A percentile compares a stretch with the other conserved stretches of the same genome.
Conservation (phyloP, 2,797 vertebrate genomes). For the Oryzias sinensis region DNA sequence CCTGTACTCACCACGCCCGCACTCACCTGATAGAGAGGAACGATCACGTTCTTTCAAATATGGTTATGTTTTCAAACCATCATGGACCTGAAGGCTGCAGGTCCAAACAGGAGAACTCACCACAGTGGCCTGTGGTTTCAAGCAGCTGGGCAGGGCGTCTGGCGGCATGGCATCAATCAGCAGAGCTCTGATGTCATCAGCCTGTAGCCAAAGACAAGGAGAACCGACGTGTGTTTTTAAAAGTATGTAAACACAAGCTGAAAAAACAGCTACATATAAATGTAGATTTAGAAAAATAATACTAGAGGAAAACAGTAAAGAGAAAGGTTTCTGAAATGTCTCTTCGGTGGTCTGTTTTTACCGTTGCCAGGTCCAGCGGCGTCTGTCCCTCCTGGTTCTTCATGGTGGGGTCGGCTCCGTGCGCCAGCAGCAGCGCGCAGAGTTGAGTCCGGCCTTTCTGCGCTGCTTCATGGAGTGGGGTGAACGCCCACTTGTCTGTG, state of each 20-base stretch:
- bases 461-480: slow-evolving; percentile 77
- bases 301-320: background rate
- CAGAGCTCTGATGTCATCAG: slow-evolving; percentile 92
- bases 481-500: slow-evolving; percentile 82
- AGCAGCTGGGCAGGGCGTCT: slow-evolving; percentile 91
- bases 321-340: background rate
- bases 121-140: slow-evolving; percentile 95
- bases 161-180: slow-evolving; percentile 98
- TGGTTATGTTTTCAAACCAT: background rate
- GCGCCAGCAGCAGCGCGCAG: slow-evolving; percentile 77
- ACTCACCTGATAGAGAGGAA: slow-evolving; percentile 49
- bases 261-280: too few species aligned
- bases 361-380: slow-evolving; percentile 81
- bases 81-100: background rate
- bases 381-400: slow-evolving; percentile 86
- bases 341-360: slow-evolving; percentile 30
- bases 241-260: too few species aligned
- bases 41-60: too few species aligned
- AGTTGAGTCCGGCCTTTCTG: slow-evolving; percentile 78
- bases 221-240: background rate
- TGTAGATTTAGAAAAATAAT: too few species aligned
- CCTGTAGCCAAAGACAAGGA: slow-evolving; percentile 41
- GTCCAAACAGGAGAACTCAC: slow-evolving; percentile 75
- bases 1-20: slow-evolving; percentile 57
- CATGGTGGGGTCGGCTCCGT: slow-evolving; percentile 84